Evolutionary conservation across 2,888 invertebrate genomes (phyloP), one percentile per base, ranked within the genome.

Genomic region (Diadegma fenestrale): DNA sequence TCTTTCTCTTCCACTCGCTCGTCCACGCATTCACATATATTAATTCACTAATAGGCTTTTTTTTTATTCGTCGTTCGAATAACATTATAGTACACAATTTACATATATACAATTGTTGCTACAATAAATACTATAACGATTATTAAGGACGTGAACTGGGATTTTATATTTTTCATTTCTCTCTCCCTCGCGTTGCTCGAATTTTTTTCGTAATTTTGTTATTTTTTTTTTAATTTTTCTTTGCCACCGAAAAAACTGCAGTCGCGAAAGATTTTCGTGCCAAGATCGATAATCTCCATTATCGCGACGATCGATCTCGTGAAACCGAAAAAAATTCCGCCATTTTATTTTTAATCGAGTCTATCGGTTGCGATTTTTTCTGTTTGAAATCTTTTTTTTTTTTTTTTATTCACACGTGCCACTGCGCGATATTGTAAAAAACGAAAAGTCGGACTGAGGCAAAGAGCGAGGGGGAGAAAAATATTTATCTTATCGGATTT

Each of bases 51-150:
- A 85, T 83, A 85, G 6, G 33, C 26, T 69, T 54, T 41, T 54
- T 41, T 69, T 54, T 41, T 68, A 19, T 17, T 79, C 61, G 66
- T 69, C 61, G 17, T 33, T 69, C 43, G 58, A 79, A 54, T 58
- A 19, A 61, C 58, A 85, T 84, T 92, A 93, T 93, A 86, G 91
- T 94, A 94, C 92, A 93, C 90, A 93, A 93, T 94, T 90, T 94
- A 93, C 93, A 93, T 94, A 93, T 93, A 91, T 93, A 92, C 92
- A 92, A 90, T 84, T 80, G 66, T 90, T 86, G 88, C 90, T 89
- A 91, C 90, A 92, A 91, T 90, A 91, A 90, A 91, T 92, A 91
- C 89, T 90, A 85, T 76, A 80, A 85, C 82, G 80, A 85, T 84
- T 64, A 83, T 86, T 85, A 90, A 86, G 87, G 86, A 88, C 86